Conservation (phyloP, 2,797 vertebrate genomes). For the Pseudocheirus occidentalis region DNA sequence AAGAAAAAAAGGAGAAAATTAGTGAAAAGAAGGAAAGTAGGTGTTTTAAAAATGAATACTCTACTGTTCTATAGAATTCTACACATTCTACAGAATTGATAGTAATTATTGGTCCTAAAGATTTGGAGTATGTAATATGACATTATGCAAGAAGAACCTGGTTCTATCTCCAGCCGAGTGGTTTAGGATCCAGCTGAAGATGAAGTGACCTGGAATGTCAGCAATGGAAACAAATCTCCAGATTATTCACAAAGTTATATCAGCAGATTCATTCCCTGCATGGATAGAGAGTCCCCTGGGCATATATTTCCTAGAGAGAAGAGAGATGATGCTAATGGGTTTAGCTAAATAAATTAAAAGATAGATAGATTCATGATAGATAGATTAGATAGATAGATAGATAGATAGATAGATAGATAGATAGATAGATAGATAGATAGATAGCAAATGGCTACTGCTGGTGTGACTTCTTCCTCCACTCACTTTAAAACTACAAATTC, state of each 20-base stretch:
- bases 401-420: no score
- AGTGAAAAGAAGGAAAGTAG: not conserved
- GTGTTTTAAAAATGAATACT: not conserved
- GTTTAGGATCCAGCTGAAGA: not conserved
- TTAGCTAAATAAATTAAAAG: not conserved
- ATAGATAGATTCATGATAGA: no score
- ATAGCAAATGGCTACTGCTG: not conserved
- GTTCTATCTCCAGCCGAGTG: not conserved
- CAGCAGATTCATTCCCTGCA: not conserved
- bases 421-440: not conserved
- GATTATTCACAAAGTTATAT: not conserved
- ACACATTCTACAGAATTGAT: not conserved
- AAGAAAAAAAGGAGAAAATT: not conserved
- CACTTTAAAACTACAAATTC: not conserved
- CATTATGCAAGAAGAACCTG: not conserved
- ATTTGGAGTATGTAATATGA: not conserved
- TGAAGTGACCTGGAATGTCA: not conserved
- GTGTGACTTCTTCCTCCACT: not conserved
- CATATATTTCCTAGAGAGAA: not conserved
- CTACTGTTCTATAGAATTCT: not conserved
- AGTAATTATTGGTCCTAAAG: not conserved
- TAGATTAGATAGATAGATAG: no score
- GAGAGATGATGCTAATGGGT: not conserved
- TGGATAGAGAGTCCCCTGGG: not conserved
- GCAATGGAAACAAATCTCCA: not conserved